phyloP scores from a whole-genome alignment of 2,797 vertebrate genomes.

The Anas bernieri region DNA sequence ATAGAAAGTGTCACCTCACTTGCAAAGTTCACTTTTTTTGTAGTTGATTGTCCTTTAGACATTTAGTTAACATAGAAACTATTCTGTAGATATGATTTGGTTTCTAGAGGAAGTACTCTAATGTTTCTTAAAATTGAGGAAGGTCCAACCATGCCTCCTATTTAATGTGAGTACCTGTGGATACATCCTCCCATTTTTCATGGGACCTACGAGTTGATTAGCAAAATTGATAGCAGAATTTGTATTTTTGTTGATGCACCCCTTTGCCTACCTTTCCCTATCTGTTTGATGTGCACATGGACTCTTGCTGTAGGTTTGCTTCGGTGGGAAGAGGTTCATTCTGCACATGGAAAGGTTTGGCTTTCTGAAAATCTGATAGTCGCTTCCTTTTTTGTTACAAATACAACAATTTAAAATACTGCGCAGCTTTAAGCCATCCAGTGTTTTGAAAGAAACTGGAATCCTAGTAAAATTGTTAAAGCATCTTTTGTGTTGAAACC shows the following conservation, averaged over 20 bases:
- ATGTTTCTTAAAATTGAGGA: not conserved
- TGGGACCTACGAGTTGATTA: fast-evolving
- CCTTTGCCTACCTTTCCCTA: not conserved
- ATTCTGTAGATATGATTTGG: not conserved
- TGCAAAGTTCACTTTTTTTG: not conserved
- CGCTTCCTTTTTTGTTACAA: not conserved
- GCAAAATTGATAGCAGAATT: not conserved
- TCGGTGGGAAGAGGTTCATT: not conserved
- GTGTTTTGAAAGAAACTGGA: not conserved
- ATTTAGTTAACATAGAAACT: not conserved
- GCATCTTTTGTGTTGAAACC: not conserved
- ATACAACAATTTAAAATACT: not conserved
- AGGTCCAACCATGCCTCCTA: not conserved
- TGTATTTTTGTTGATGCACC: not conserved
- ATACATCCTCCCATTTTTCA: not conserved
- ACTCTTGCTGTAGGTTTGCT: not conserved
- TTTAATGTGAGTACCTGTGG: not conserved
- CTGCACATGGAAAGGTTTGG: not conserved
- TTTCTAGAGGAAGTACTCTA: not conserved
- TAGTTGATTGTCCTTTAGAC: not conserved
- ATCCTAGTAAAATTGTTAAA: not conserved
- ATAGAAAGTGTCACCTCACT: not conserved
- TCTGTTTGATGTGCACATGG: not conserved
- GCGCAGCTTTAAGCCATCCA: not conserved
- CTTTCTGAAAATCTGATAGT: not conserved